These are phyloP conservation scores for Ranitomeya variabilis DNA, from an alignment of 2,113 vertebrate genomes.

Conservation along the genomic window DNA sequence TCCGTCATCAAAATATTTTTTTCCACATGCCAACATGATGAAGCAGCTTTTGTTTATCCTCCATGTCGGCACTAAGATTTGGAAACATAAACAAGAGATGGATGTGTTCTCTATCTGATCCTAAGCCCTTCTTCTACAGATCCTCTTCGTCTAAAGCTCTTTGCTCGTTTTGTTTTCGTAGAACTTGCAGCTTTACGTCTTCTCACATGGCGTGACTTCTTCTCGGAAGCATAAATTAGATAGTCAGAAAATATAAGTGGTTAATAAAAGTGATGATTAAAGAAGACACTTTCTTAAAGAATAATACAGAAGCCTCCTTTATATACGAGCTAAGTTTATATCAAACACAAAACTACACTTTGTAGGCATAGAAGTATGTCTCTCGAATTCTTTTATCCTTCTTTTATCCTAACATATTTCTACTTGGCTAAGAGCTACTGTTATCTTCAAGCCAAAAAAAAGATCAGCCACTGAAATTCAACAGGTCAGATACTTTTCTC, in stretches of 20 bases:
- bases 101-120: constrained; percentile 48
- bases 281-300: not conserved
- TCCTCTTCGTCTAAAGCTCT: constrained; percentile 21
- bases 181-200: not conserved
- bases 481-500: too few relatives aligned
- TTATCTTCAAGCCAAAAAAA: too few relatives aligned
- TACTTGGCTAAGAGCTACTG: too few relatives aligned
- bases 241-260: not conserved
- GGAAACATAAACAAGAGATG: constrained; percentile 61
- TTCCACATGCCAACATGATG: constrained; percentile 57
- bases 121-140: not conserved
- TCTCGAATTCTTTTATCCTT: too few relatives aligned
- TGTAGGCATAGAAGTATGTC: too few relatives aligned
- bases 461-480: too few relatives aligned
- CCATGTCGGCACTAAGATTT: constrained; percentile 62
- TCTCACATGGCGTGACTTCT: not conserved
- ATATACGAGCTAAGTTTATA: not conserved
- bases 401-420: too few relatives aligned
- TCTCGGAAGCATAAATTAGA: not conserved
- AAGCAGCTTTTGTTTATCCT: constrained; percentile 59
- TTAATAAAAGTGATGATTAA: not conserved
- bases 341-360: not conserved
- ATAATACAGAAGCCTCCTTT: not conserved
- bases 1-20: constrained; percentile 61
- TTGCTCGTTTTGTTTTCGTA: not conserved